These are phyloP conservation scores for Drosophila busckii DNA, from an alignment of 1,140 invertebrate species.

Conservation along the genomic window DNA sequence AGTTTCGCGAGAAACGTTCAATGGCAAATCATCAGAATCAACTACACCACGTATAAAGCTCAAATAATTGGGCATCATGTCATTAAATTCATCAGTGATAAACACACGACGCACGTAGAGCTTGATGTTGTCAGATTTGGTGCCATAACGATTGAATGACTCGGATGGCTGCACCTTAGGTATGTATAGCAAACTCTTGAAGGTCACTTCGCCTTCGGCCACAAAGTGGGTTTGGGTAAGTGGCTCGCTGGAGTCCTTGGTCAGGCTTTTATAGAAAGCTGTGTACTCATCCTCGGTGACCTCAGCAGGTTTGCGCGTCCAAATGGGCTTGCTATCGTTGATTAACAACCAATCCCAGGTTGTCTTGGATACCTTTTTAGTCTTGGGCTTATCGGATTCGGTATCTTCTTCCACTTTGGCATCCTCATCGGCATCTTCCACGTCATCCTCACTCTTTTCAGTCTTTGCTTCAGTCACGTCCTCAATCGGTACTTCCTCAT, in stretches of 20 bases:
- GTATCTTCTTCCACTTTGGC: conserved; percentile 84
- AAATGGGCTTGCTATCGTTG: conserved; percentile 98
- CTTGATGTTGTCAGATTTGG: conserved; percentile 96
- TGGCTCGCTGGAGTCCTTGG: conserved; percentile 93
- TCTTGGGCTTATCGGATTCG: conserved; percentile 90
- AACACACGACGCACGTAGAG: conserved; percentile 98
- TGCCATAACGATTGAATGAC: conserved; percentile 96
- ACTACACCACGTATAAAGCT: conserved; percentile 97
- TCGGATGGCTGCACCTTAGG: conserved; percentile 94
- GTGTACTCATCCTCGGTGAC: conserved; percentile 94
- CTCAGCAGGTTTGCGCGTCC: conserved; percentile 94
- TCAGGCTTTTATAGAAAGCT: conserved; percentile 96
- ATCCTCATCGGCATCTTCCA: conserved; percentile 82
- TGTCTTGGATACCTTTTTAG: conserved; percentile 96
- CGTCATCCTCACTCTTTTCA: conserved; percentile 77
- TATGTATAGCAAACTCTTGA: conserved; percentile 97
- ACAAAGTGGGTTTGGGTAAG: conserved; percentile 96
- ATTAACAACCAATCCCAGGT: conserved; percentile 99
- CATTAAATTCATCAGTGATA: conserved; percentile 99
- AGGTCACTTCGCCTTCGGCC: conserved; percentile 99
- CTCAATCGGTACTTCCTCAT: conserved; percentile 89
- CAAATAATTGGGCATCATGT: conserved; percentile 99
- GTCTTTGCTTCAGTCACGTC: conserved; percentile 77
- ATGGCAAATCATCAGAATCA: conserved; percentile 98
- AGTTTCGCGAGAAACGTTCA: conserved; percentile 99